Percentiles rank a stretch among this genome's conserved stretches.
Evolutionary conservation across 1,140 invertebrate species (phyloP).

Genomic region (Ganaspis sp.): DNA sequence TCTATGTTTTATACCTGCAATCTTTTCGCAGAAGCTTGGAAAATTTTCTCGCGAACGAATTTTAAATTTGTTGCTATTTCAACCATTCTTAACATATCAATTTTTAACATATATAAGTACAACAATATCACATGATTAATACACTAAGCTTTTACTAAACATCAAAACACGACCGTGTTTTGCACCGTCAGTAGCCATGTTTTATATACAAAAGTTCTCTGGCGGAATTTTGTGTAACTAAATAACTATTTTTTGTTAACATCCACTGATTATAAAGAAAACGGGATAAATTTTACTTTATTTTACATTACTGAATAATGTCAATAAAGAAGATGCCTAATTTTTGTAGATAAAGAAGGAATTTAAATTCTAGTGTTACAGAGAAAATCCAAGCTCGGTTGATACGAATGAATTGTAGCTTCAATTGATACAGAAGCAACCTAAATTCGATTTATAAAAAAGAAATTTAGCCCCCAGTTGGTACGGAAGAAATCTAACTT

Average conservation of each 20-base stretch:
- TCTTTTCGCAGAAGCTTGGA: slow-evolving; percentile 70
- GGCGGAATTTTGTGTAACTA: background rate
- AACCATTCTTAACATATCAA: slow-evolving; percentile 71
- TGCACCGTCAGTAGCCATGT: background rate
- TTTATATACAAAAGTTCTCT: background rate
- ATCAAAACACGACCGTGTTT: background rate
- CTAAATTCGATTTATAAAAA: no score
- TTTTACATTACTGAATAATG: no score
- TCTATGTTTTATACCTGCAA: slow-evolving; percentile 66
- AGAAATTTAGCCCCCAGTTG: no score
- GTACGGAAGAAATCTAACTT: background rate
- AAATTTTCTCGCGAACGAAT: slow-evolving; percentile 73
- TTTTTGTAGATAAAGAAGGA: no score
- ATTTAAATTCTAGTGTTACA: no score
- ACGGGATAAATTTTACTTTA: slow-evolving; percentile 33
- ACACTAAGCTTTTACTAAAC: background rate
- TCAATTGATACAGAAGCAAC: no score
- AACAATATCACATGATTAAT: slow-evolving; percentile 11
- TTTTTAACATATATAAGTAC: background rate
- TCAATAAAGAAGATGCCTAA: no score
- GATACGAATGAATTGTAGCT: no score
- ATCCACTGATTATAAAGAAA: background rate
- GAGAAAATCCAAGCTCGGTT: no score
- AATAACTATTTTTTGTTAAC: background rate
- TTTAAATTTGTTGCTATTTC: slow-evolving; percentile 76